Percentiles rank a stretch among this genome's conserved stretches.
phyloP scores from a whole-genome alignment of 2,113 vertebrate genomes.

The Xenopus borealis region DNA sequence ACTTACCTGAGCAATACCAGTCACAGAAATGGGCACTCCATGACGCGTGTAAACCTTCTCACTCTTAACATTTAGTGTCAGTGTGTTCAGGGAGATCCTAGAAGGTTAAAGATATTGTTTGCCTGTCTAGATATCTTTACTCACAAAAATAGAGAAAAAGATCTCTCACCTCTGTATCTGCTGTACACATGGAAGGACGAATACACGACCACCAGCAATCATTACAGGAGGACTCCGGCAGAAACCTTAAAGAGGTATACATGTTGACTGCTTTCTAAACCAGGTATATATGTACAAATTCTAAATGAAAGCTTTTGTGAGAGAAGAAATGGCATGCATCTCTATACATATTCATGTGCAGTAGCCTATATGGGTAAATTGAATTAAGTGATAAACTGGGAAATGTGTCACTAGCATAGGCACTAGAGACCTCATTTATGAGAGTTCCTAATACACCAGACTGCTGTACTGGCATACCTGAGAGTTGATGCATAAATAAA shows the following conservation, averaged over 20 bases:
- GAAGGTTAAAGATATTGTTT: neutral
- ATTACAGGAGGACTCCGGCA: constrained; percentile 82
- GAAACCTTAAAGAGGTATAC: constrained; percentile 66
- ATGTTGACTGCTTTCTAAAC: too few species aligned
- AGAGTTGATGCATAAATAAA: too few species aligned
- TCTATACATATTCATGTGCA: too few species aligned
- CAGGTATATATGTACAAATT: too few species aligned
- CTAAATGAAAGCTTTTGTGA: too few species aligned
- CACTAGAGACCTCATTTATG: too few species aligned
- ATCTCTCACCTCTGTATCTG: constrained; percentile 79
- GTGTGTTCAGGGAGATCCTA: constrained; percentile 87
- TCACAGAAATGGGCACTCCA: constrained; percentile 93
- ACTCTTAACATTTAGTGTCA: constrained; percentile 92
- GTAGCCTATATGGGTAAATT: too few species aligned
- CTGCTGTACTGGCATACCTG: too few species aligned
- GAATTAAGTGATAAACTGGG: too few species aligned
- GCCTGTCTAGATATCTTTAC: neutral
- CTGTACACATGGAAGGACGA: constrained; percentile 85
- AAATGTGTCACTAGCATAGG: too few species aligned
- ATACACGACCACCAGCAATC: constrained; percentile 87
- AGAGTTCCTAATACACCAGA: too few species aligned
- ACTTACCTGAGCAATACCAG: constrained; percentile 87
- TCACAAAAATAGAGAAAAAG: neutral
- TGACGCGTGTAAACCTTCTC: constrained; percentile 91
- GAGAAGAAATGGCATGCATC: too few species aligned